Evolutionary conservation across 2,797 vertebrate genomes (phyloP), one percentile per base, ranked within the genome.

Genomic region (Sebastes kiyomatsui): DNA sequence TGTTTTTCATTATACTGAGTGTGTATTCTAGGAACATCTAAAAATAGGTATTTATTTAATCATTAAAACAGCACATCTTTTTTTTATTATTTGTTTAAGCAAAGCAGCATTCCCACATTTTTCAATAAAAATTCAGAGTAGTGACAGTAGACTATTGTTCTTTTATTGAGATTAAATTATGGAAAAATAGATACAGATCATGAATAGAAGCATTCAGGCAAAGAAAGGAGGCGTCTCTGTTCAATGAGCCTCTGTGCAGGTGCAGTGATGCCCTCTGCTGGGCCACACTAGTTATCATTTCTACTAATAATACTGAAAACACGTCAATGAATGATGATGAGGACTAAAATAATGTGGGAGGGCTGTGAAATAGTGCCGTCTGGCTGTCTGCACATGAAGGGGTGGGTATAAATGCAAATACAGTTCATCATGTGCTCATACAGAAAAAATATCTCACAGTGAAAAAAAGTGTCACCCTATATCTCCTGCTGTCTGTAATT

Each of bases 201-300:
- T 80, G 27, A 62, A 72, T 46, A 11, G 13, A 67, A 4, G 28
- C 14, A 25, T 35, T 69, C 2, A 38, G 38, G 38, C 5, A 32
- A 20, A 33, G 3, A 55, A 27, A 38, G 20, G 9, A 35, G 55
- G 20, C 4, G 0, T 67, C 18, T 35, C 33, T 49, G 27, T 28
- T 61, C 2, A 20, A 38, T 20, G 13, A 28, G 33, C 18, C 59
- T 68, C 18, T 65, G 62, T 61, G 27, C 58, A 75, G 75, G 70
- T 67, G 61, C 67, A 85, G 32, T 33, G 64, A 67, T 68, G 88
- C 90, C 90, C 89, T 82, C 94, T 92, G 83, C 84, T 93, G 94
- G 91, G 2, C 25, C 12, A 28, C 28, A 74, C 5, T 11, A 23
- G 25, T 22, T 35, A 46, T 35, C 6, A 49, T 70, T 35, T 77